phyloP scores from a whole-genome alignment of 1,140 invertebrate genomes.

The Neodiprion virginianus region DNA sequence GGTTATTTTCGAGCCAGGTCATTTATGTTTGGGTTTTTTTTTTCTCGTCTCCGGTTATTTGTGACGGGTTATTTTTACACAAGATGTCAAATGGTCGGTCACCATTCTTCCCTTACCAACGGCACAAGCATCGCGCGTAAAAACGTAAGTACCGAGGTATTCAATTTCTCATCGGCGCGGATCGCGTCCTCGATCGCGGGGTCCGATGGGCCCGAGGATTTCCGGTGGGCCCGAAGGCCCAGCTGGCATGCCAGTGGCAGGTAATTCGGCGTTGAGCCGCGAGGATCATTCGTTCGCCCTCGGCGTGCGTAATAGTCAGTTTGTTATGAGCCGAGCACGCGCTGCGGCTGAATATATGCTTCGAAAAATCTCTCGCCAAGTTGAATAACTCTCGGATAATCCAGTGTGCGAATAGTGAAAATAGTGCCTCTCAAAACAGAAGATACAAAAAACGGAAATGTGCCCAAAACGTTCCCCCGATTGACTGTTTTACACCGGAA shows the following conservation, averaged over 20 bases:
- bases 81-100: not conserved
- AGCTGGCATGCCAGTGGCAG: conserved; percentile 16
- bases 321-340: conserved; percentile 43
- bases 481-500: no score
- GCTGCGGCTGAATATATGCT: conserved; percentile 20
- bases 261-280: conserved; percentile 38
- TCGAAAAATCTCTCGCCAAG: not conserved
- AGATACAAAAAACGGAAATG: not conserved
- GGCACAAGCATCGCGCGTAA: not conserved
- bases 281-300: conserved; percentile 37
- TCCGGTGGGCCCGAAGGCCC: conserved; percentile 27
- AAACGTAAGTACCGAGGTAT: not conserved
- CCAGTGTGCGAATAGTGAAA: not conserved
- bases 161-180: not conserved
- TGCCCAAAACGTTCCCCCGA: not conserved
- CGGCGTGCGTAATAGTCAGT: conserved; percentile 38
- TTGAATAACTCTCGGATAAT: not conserved
- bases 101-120: not conserved
- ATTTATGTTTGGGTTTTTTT: no score
- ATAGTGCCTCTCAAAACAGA: not conserved
- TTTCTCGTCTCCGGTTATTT: no score
- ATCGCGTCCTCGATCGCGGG: not conserved
- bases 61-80: no score
- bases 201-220: not conserved
- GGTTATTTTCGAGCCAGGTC: no score